Conservation (phyloP, 23 tunicate genomes). For the Oikopleura dioica region DNA sequence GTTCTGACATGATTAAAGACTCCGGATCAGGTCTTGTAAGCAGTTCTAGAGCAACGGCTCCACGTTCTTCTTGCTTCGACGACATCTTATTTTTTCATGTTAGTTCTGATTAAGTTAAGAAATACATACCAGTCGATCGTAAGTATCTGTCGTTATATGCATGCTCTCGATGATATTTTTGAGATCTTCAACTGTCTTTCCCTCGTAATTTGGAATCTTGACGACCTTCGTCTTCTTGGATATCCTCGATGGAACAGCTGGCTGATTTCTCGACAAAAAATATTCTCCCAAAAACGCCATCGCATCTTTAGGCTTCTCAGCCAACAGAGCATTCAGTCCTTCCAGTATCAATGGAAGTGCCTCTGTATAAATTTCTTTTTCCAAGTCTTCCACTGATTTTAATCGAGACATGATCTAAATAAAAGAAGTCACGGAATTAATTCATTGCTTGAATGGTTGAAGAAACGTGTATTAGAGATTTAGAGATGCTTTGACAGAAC, state of each 20-base stretch:
- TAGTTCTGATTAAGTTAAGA: no score
- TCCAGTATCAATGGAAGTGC: not conserved
- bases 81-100: no score
- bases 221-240: not conserved
- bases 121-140: no score
- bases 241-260: not conserved
- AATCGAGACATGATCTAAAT: not conserved
- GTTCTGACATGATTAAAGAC: no score
- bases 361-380: not conserved
- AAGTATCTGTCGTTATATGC: no score
- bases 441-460: not conserved
- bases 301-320: not conserved
- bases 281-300: not conserved
- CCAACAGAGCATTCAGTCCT: not conserved
- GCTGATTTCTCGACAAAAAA: not conserved
- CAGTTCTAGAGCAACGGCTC: no score
- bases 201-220: no score
- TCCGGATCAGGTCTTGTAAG: no score
- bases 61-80: no score
- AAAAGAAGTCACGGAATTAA: not conserved
- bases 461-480: not conserved
- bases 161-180: no score
- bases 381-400: not conserved
- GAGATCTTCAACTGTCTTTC: no score
- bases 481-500: not conserved